Evolutionary conservation across 2,888 invertebrate species (phyloP), one percentile per base, ranked within the genome.

Genomic region (Seira sanloemensis): DNA sequence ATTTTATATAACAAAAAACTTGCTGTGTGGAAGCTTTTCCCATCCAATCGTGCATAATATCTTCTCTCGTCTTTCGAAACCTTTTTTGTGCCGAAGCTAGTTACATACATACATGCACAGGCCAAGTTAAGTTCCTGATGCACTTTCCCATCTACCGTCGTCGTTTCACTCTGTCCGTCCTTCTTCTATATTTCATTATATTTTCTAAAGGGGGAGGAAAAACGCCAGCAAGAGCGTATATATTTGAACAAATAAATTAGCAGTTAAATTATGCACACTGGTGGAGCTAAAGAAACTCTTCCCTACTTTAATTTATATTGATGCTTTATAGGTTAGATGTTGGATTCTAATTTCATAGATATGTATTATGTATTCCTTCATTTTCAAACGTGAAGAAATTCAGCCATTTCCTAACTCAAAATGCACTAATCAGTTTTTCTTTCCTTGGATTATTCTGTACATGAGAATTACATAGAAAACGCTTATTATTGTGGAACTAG

Each of bases 241-340:
- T 77, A 67, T 72, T 46, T 72, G 25, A 74, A 62, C 74, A 74
- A 78, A 84, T 84, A 84, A 84, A 84, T 84, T 84, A 84, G 84
- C 78, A 84, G 84, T 74, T 84, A 78, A 84, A 84, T 84, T 84
- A 84, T 84, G 78, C 84, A 84, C 84, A 78, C 66, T 37, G 37
- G 5, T 37, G 12, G 37, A 37, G 37, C 12, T n/a, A n/a, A n/a
- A n/a, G n/a, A n/a, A n/a, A n/a, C n/a, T n/a, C n/a, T n/a, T n/a
- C n/a, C n/a, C n/a, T n/a, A n/a, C n/a, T n/a, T n/a, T n/a, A n/a
- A n/a, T n/a, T n/a, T n/a, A n/a, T n/a, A n/a, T n/a, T n/a, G n/a
- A n/a, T n/a, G n/a, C n/a, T n/a, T n/a, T n/a, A n/a, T n/a, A n/a
- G n/a, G n/a, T n/a, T n/a, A n/a, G n/a, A n/a, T n/a, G n/a, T n/a